phyloP scores from a whole-genome alignment of 2,113 vertebrate species.

The Aphelocoma coerulescens region DNA sequence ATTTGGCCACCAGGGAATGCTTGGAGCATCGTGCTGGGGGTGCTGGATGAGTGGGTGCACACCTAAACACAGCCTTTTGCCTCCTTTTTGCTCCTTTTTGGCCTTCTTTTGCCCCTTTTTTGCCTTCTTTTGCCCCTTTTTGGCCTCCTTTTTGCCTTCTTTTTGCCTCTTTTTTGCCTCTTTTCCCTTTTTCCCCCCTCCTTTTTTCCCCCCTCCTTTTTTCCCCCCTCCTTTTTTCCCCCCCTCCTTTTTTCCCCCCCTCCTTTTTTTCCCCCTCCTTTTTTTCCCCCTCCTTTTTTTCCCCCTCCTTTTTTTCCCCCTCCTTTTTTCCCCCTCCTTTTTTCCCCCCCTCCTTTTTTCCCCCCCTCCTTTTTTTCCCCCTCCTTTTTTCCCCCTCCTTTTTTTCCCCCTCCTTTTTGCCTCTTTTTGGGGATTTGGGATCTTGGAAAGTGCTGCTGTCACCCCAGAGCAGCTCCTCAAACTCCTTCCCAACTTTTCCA shows the following conservation, averaged over 20 bases:
- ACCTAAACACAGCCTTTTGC: not conserved
- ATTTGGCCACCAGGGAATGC: not conserved
- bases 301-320: not conserved
- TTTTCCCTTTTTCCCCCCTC: no score
- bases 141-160: not conserved
- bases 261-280: not conserved
- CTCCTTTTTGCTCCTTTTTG: not conserved
- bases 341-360: not conserved
- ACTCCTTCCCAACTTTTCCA: not conserved
- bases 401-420: not conserved
- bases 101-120: not conserved
- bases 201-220: not conserved
- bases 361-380: not conserved
- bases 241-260: not conserved
- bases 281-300: not conserved
- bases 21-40: not conserved
- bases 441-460: not conserved
- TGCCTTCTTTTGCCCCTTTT: no score
- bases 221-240: not conserved
- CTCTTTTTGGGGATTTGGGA: rapidly evolving
- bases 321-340: not conserved
- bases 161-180: not conserved
- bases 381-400: no score
- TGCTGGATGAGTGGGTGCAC: not conserved
- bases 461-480: not conserved